A percentile compares a stretch with the other conserved stretches of the same genome.
phyloP scores from a whole-genome alignment of 2,797 vertebrate genomes.

The Schizopygopsis pylzovi region DNA sequence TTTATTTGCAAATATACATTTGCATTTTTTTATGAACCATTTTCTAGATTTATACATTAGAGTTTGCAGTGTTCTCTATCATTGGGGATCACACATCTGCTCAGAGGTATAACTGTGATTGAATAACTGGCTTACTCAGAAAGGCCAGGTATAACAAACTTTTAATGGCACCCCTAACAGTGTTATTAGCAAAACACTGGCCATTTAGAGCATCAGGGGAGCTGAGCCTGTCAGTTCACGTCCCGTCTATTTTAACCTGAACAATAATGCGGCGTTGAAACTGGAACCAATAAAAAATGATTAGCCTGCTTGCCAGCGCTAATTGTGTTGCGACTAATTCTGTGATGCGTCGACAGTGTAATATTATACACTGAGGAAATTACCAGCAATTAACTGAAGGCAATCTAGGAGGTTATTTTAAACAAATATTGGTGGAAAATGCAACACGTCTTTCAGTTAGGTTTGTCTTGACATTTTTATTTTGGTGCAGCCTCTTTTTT shows the following conservation, averaged over 20 bases:
- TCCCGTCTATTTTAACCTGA: slow-evolving; percentile 55
- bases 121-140: slow-evolving; percentile 46
- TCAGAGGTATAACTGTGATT: slow-evolving; percentile 60
- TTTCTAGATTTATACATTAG: slow-evolving; percentile 62
- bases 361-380: slow-evolving; percentile 55
- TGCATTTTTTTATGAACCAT: slow-evolving; percentile 66
- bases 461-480: slow-evolving; percentile 16
- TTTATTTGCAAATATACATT: slow-evolving; percentile 50
- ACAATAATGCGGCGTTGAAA: slow-evolving; percentile 53
- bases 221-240: slow-evolving; percentile 44
- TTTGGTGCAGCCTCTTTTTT: neutral
- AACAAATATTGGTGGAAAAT: slow-evolving; percentile 48
- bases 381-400: slow-evolving; percentile 49
- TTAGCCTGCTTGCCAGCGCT: slow-evolving; percentile 54
- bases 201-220: slow-evolving; percentile 46
- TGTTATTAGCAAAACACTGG: slow-evolving; percentile 54
- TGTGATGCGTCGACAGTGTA: slow-evolving; percentile 32
- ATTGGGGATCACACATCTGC: slow-evolving; percentile 62
- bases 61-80: slow-evolving; percentile 52
- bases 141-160: slow-evolving; percentile 58
- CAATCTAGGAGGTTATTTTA: slow-evolving; percentile 49
- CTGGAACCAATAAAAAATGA: slow-evolving; percentile 58
- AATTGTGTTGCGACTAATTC: slow-evolving; percentile 53
- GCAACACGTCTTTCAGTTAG: slow-evolving; percentile 23
- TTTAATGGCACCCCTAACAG: slow-evolving; percentile 56